Conservation (phyloP, 1,140 invertebrate genomes). For the Homarus americanus region DNA sequence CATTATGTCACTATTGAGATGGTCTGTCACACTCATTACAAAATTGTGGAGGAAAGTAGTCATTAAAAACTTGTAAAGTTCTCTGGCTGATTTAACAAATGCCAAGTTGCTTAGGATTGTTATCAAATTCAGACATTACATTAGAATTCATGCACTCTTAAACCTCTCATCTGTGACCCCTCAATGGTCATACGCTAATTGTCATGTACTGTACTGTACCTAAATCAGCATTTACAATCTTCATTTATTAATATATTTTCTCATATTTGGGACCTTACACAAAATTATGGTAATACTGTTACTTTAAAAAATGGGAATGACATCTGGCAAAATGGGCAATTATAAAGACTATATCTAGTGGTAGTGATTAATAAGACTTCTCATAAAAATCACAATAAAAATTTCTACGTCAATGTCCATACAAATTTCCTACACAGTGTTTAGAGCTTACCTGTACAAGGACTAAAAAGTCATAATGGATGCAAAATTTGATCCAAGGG, state of each 20-base stretch:
- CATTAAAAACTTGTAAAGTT: neutral
- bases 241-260: neutral
- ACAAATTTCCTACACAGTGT: conserved; percentile 1
- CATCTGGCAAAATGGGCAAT: conserved; percentile 12
- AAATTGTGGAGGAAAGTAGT: neutral
- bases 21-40: neutral
- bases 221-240: neutral
- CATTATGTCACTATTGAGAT: neutral
- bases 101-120: conserved; percentile 8
- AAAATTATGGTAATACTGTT: conserved; percentile 4
- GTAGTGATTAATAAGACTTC: neutral
- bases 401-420: conserved; percentile 1
- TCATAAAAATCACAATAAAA: conserved; percentile 21
- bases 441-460: conserved; percentile 24
- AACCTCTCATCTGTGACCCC: neutral
- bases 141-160: neutral
- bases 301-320: conserved; percentile 3
- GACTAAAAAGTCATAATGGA: conserved; percentile 6
- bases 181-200: neutral
- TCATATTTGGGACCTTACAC: neutral
- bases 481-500: conserved; percentile 24
- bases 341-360: conserved; percentile 5
- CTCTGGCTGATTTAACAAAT: neutral
- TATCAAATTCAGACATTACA: neutral
- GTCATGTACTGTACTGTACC: neutral